Conservation (phyloP, 23 tunicate genomes). For the Halocynthia aurantium region DNA sequence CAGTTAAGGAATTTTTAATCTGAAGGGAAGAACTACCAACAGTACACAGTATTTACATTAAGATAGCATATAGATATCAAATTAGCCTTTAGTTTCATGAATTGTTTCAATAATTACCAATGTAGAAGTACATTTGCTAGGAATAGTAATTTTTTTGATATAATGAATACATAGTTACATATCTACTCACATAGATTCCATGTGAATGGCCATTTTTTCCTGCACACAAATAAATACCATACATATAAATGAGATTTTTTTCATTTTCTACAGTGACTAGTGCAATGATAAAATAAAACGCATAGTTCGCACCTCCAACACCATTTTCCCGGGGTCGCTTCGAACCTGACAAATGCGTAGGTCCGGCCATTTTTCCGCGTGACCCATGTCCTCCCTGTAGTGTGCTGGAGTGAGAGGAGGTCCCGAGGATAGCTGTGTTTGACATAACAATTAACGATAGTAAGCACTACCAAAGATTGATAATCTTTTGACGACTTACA, state of each 20-base stretch:
- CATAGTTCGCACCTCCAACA: background rate
- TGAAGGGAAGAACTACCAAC: too few relatives aligned
- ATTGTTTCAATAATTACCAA: too few relatives aligned
- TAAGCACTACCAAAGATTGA: too few relatives aligned
- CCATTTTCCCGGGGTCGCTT: slow-evolving; percentile 28
- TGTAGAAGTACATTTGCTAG: too few relatives aligned
- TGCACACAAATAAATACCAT: background rate
- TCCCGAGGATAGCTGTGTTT: slow-evolving; percentile 8
- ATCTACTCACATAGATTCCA: slow-evolving; percentile 9
- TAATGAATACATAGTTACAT: background rate
- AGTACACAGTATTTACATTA: too few relatives aligned
- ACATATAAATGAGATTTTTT: background rate
- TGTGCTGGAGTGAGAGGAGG: slow-evolving; percentile 6
- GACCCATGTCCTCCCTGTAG: background rate
- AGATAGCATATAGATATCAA: too few relatives aligned
- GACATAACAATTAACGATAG: background rate
- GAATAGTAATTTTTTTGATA: too few relatives aligned
- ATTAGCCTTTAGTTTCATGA: too few relatives aligned
- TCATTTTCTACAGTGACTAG: background rate
- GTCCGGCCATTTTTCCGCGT: too few relatives aligned
- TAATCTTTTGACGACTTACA: slow-evolving; percentile 7
- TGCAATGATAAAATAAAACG: too few relatives aligned
- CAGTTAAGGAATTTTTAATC: too few relatives aligned
- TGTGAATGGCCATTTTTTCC: slow-evolving; percentile 28
- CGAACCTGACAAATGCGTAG: background rate